These are phyloP conservation scores for Eonycteris spelaea DNA, from an alignment of 2,113 vertebrate genomes.

Conservation along the genomic window DNA sequence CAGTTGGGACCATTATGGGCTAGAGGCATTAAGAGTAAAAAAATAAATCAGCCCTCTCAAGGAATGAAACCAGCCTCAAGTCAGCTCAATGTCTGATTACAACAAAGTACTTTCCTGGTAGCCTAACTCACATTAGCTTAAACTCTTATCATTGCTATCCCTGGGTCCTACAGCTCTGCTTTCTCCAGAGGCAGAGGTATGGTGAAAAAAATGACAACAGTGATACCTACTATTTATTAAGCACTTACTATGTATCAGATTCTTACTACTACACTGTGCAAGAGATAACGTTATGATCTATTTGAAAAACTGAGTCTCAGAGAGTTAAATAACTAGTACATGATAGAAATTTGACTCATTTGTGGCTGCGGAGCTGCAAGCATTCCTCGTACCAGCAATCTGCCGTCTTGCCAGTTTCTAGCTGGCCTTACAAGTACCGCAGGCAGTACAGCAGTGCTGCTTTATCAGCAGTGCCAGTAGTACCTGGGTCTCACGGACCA, in stretches of 20 bases:
- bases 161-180: neutral
- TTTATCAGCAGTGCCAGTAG: fast-evolving
- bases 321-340: neutral
- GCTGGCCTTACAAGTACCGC: fast-evolving
- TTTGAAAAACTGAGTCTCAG: constrained; percentile 22
- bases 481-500: fast-evolving
- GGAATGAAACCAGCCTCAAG: neutral
- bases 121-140: neutral
- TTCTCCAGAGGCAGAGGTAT: neutral
- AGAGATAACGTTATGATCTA: neutral
- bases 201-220: neutral
- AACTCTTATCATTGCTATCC: neutral
- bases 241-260: neutral
- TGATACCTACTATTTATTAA: neutral
- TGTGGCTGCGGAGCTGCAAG: neutral
- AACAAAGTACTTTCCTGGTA: neutral
- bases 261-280: neutral
- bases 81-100: neutral
- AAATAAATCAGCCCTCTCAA: neutral
- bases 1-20: neutral
- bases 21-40: neutral
- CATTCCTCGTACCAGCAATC: too few species aligned
- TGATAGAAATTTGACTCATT: neutral
- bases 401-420: neutral
- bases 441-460: neutral